Conservation (phyloP, 2,888 invertebrate genomes). For the Spodoptera littoralis region DNA sequence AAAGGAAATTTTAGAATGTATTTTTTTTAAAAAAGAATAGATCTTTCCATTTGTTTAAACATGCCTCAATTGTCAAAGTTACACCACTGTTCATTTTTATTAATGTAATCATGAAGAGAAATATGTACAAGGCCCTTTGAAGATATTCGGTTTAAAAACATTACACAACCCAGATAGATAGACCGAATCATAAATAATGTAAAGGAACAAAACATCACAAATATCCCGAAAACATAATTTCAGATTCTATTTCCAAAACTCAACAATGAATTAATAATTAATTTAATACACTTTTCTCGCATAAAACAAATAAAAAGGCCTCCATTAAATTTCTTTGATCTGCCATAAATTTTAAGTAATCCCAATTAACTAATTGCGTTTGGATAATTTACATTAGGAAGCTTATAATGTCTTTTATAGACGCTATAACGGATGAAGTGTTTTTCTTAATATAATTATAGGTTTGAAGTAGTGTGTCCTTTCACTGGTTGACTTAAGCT, state of each 20-base stretch:
- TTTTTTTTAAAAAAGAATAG: too few species aligned
- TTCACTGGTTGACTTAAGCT: too few species aligned
- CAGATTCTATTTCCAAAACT: background rate
- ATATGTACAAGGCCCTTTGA: too few species aligned
- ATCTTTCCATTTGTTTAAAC: too few species aligned
- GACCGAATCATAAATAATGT: too few species aligned
- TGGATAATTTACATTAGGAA: conserved; percentile 31
- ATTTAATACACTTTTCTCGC: conserved; percentile 13
- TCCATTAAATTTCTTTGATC: conserved; percentile 35
- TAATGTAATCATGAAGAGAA: too few species aligned
- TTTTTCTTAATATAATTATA: background rate
- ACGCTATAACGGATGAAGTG: conserved; percentile 3
- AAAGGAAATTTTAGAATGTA: too few species aligned
- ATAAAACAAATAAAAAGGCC: conserved; percentile 31
- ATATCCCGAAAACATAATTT: background rate
- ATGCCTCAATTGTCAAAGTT: too few species aligned
- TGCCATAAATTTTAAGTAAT: conserved; percentile 36
- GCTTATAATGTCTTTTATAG: conserved; percentile 31
- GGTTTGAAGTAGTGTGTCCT: too few species aligned
- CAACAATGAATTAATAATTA: conserved; percentile 5
- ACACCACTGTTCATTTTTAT: too few species aligned
- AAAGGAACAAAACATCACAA: background rate
- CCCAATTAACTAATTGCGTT: conserved; percentile 41
- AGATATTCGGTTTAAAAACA: too few species aligned
- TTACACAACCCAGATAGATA: too few species aligned